Conservation (phyloP, 1,140 invertebrate species). For the Anoplophora glabripennis region DNA sequence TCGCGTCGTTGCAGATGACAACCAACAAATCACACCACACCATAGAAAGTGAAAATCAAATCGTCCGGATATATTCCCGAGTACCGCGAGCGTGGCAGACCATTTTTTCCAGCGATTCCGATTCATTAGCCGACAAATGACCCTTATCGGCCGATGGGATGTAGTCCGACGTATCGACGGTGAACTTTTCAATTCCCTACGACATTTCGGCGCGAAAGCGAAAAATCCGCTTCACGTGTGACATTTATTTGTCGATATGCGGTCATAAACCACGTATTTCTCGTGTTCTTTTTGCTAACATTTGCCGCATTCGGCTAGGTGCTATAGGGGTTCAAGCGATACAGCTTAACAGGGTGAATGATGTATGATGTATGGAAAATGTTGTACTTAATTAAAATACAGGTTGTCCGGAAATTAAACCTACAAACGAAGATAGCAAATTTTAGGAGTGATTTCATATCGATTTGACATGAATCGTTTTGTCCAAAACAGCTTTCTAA, state of each 20-base stretch:
- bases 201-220: slow-evolving; percentile 1
- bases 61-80: neutral
- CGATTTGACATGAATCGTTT: no score
- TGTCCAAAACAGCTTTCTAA: no score
- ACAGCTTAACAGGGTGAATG: no score
- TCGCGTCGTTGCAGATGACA: neutral
- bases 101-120: slow-evolving; percentile 7
- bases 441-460: no score
- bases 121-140: slow-evolving; percentile 4
- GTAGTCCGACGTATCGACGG: slow-evolving; percentile 6
- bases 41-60: slow-evolving; percentile 2
- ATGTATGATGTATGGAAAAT: no score
- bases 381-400: no score
- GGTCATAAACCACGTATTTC: neutral
- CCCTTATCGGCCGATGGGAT: slow-evolving; percentile 11
- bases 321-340: no score
- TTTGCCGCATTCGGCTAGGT: no score
- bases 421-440: no score
- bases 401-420: no score
- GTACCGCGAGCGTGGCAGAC: neutral
- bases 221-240: slow-evolving; percentile 1
- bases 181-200: slow-evolving; percentile 12
- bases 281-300: no score
- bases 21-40: neutral
- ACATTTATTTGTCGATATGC: slow-evolving; percentile 12